Evolutionary conservation across 2,113 vertebrate genomes (phyloP), one percentile per base, ranked within the genome.

Genomic region (Hemicordylus capensis): DNA sequence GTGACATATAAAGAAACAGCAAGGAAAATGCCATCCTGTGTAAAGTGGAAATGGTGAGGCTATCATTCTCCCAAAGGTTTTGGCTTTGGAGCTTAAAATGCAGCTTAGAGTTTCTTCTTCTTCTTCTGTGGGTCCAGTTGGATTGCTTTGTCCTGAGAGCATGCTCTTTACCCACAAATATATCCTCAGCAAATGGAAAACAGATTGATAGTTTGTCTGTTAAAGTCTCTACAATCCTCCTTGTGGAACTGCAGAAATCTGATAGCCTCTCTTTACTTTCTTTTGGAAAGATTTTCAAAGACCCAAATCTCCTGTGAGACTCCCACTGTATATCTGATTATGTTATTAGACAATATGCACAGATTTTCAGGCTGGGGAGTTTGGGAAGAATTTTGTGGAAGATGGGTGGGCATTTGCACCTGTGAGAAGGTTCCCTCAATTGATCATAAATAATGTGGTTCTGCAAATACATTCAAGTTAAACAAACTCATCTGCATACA

Each of bases 401-500:
- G 56, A 51, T 85, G 67, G 56, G 56, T 85, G 48, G 75, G 59
- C 14, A 86, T 81, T 76, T 61, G 59, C 76, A 75, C 76, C 85
- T 69, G 46, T 61, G 80, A 77, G 83, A 86, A 54, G 80, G 78
- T 81, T 8, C 80, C 83, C 77, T 87, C 84, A 24, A 74, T 75
- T 58, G 42, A 83, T 54, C 80, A 88, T 70, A 82, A 81, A 88
- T 70, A 82, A 81, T 81, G 82, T 81, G 63, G 80, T 73, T 87
- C 72, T 75, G 76, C 79, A 89, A 85, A 89, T 73, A 87, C 54
- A 81, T 88, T 87, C 80, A 79, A 80, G 88, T 90, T 87, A 89
- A 92, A 88, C 48, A 83, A 92, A 88, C 80, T 70, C 77, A 87
- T 89, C 88, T 87, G 89, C 91, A 91, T 90, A 74, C 84, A 90